Conservation (phyloP, 2,113 vertebrate genomes). For the Cygnus buccinator region DNA sequence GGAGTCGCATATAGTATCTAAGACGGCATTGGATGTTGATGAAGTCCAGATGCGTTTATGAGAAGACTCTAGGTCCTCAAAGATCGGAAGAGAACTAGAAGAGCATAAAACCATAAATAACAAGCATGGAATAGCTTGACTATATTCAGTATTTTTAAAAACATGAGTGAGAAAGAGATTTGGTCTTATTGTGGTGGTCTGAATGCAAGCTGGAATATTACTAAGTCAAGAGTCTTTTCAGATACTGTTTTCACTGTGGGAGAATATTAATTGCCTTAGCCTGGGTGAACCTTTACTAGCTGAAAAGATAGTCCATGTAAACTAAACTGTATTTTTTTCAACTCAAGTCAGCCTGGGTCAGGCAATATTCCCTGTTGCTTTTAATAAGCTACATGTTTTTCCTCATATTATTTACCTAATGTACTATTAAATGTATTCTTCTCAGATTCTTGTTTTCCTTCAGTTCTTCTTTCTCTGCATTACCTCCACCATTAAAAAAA, state of each 20-base stretch:
- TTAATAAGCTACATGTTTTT: not conserved
- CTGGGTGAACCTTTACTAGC: not conserved
- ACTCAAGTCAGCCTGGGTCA: not conserved
- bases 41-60: not conserved
- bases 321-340: not conserved
- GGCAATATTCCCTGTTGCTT: not conserved
- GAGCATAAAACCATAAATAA: not conserved
- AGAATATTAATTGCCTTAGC: not conserved
- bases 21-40: not conserved
- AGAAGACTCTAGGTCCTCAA: not conserved
- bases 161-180: not conserved
- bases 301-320: not conserved
- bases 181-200: not conserved
- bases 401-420: not conserved
- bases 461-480: not conserved
- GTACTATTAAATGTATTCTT: not conserved
- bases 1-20: too few relatives aligned
- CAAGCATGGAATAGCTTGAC: not conserved
- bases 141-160: not conserved
- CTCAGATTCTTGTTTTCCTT: not conserved
- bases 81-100: not conserved
- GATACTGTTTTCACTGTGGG: not conserved
- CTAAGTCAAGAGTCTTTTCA: not conserved
- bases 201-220: not conserved
- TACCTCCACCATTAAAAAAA: constrained; percentile 3